Evolutionary conservation across 2,888 invertebrate species (phyloP), one percentile per base, ranked within the genome.

Genomic region (Pantelozetes paolii): DNA sequence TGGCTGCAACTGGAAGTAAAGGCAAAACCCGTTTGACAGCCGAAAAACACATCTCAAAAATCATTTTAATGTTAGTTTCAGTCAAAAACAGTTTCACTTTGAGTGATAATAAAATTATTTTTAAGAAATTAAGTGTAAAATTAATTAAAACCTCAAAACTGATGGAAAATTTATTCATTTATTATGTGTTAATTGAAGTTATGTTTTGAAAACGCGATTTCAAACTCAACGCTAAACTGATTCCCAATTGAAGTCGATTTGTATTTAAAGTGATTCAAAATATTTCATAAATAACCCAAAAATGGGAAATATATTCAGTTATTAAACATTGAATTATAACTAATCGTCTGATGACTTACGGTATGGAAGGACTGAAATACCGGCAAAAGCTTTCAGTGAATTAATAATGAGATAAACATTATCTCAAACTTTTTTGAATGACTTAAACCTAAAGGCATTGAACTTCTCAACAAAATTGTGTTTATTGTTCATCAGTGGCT

Each of bases 361-460:
- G 36, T 36, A 40, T 64, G 64, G 64, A 20, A 64, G 64, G 15
- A 30, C 59, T 59, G 45, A 13, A 13, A 45, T 23, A 26, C 54
- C 26, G 57, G 57, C 30, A 57, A 23, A 30, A 57, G 57, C 57
- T 28, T 26, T 57, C 57, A 57, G 13, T 57, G 28, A 28, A 57
- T 64, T 40, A 36, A 64, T 64, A 64, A 32, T 64, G 20, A 64
- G 64, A 64, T 64, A 64, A 40, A 64, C 40, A 64, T 64, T 64
- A 64, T 64, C 57, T 57, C 57, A 23, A 57, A 57, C 20, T 23
- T 54, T 26, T 20, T 57, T 36, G 15, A 64, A 36, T 64, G 18
- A 64, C 32, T 64, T 40, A 1, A 20, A 64, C 64, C 40, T 36
- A n/a, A 64, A 40, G 64, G 36, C 64, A 64, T 36, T 64, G 40